phyloP scores from a whole-genome alignment of 2,113 vertebrate genomes.

The Myotis lucifugus region DNA sequence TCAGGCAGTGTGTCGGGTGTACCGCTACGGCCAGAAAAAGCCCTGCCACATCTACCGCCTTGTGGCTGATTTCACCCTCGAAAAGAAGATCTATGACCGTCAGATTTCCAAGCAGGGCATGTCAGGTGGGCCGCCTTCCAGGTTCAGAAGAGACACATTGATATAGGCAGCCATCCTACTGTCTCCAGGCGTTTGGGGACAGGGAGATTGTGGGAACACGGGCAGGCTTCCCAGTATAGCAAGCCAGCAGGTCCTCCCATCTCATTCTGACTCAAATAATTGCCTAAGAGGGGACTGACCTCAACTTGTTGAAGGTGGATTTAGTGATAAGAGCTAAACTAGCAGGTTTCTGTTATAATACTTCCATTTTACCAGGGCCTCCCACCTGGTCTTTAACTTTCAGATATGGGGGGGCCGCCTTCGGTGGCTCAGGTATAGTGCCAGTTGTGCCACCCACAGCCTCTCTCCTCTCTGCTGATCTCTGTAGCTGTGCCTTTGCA shows the following conservation, averaged over 20 bases:
- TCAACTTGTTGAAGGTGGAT: background rate
- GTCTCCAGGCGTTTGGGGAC: background rate
- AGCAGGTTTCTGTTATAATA: background rate
- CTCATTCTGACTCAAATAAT: background rate
- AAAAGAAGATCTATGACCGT: slow-evolving; percentile 99
- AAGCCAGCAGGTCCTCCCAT: background rate
- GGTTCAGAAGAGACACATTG: background rate
- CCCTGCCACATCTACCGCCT: slow-evolving; percentile 97
- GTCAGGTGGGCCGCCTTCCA: slow-evolving; percentile 88
- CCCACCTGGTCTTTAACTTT: background rate
- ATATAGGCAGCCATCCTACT: background rate
- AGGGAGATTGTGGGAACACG: background rate
- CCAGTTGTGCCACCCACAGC: background rate
- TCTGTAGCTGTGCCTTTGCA: background rate
- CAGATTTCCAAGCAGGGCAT: slow-evolving; percentile 99
- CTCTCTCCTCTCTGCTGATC: background rate
- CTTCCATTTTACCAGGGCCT: background rate
- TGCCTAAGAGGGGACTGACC: background rate
- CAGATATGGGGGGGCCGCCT: background rate
- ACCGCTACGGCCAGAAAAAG: slow-evolving; percentile 97
- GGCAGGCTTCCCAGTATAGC: background rate
- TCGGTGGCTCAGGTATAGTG: background rate
- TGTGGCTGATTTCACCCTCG: slow-evolving; percentile 97
- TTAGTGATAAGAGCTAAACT: background rate
- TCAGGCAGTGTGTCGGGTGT: slow-evolving; percentile 97